Conservation (phyloP, 2,113 vertebrate species). For the Hydrochoerus hydrochaeris region DNA sequence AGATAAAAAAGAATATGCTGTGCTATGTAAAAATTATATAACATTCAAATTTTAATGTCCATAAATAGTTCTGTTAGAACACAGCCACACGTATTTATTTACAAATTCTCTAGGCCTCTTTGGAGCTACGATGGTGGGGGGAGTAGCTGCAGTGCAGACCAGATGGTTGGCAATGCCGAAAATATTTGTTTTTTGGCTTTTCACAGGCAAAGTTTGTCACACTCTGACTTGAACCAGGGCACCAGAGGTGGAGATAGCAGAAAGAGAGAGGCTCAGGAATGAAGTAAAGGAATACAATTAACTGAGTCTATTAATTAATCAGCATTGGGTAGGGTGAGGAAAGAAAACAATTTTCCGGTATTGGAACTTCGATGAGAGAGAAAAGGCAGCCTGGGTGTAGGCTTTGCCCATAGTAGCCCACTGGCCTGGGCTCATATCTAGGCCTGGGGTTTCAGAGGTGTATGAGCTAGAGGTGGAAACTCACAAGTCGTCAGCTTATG, state of each 20-base stretch:
- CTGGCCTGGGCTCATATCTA: not conserved
- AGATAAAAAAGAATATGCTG: not conserved
- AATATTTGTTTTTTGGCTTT: not conserved
- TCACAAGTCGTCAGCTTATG: not conserved
- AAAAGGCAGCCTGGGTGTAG: not conserved
- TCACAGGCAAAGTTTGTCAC: not conserved
- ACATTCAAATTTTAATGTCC: not conserved
- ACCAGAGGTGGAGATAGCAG: not conserved
- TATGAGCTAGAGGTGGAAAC: not conserved
- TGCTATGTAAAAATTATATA: not conserved
- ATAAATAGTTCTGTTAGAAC: not conserved
- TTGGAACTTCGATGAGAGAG: not conserved
- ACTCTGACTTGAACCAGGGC: not conserved
- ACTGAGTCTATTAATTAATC: not conserved
- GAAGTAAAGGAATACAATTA: not conserved
- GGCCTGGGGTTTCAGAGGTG: rapidly evolving
- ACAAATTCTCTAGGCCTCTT: not conserved
- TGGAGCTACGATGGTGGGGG: not conserved
- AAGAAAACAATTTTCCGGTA: slow-evolving; percentile 18
- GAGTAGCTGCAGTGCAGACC: not conserved
- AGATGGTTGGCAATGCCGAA: not conserved
- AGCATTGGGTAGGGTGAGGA: not conserved
- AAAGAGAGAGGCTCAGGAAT: not conserved
- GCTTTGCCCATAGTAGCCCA: not conserved
- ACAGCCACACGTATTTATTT: not conserved